Evolutionary conservation across 2,888 invertebrate genomes (phyloP), one percentile per base, ranked within the genome.

Genomic region (Plemyria rubiginata): DNA sequence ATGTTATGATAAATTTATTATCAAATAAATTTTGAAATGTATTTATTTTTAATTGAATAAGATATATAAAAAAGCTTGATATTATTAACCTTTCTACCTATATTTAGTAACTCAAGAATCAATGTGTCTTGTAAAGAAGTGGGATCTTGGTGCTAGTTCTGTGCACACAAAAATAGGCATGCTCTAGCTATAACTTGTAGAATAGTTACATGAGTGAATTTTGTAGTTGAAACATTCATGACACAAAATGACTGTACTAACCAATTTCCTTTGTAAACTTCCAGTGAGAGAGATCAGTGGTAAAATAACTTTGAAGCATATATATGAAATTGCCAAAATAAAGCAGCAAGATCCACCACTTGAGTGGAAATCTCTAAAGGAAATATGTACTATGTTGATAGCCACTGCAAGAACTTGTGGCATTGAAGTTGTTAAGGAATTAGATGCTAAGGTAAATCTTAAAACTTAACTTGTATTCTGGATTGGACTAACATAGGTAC

Each of bases 251-350:
- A 7, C 11, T 45, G 16, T n/a, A 45, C 7, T 49, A 13, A 49
- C n/a, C 96, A 28, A 49, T 66, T 54, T 54, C 57, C 48, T 62
- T 36, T 49, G 7, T 48, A 32, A 12, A 28, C n/a, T 85, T 87
- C 57, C 81, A 96, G 97, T 95, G 0, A 93, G 88, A 55, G 98
- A 99, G 87, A 88, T 95, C 29, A 95, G 96, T 73, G 99, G 99
- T 0, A 98, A 96, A 93, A 94, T 99, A 60, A 97, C 98, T 0
- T 80, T 97, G 0, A 99, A 98, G 85, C 99, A 99, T 88, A 87
- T 99, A 12, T 99, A 99, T 88, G 99, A 99, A 94, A 99, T 99
- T 81, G 99, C 99, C 0, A 94, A 95, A 86, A 96, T 99, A n/a
- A 99, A 99, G 88, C 94, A 95, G n/a, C 92, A 96, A 81, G 99